A percentile compares a stretch with the other conserved stretches of the same genome.
Conservation (phyloP, 2,113 vertebrate genomes). For the Oryctolagus cuniculus region DNA sequence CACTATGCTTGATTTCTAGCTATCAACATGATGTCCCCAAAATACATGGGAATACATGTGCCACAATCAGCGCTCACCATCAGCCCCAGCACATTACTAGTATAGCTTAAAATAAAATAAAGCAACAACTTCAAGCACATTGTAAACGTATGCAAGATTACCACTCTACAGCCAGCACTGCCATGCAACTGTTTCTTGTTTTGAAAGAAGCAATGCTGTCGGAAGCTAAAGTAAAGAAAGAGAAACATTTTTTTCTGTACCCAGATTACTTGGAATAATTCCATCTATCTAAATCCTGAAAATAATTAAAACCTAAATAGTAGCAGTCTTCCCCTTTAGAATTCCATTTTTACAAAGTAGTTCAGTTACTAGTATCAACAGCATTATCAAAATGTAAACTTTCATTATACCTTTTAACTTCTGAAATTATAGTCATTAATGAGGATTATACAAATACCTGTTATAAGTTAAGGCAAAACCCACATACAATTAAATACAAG, state of each 20-base stretch:
- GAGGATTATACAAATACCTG: slow-evolving; percentile 64
- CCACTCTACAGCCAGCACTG: not conserved
- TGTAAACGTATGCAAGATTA: slow-evolving; percentile 16
- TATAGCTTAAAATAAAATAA: slow-evolving; percentile 17
- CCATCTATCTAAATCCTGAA: slow-evolving; percentile 21
- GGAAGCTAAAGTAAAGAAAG: slow-evolving; percentile 25
- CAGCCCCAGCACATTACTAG: not conserved
- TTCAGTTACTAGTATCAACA: slow-evolving; percentile 56
- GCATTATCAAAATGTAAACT: slow-evolving; percentile 62
- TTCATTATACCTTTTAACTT: slow-evolving; percentile 70
- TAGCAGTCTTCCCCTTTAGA: slow-evolving; percentile 44
- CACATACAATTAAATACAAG: slow-evolving; percentile 69
- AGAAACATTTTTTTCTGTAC: slow-evolving; percentile 23
- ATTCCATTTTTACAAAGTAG: slow-evolving; percentile 52
- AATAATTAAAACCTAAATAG: slow-evolving; percentile 56
- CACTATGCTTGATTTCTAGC: not conserved
- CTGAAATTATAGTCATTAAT: slow-evolving; percentile 71
- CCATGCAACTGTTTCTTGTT: slow-evolving; percentile 12
- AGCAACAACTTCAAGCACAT: not conserved
- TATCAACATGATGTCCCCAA: not conserved
- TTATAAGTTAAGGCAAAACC: slow-evolving; percentile 65
- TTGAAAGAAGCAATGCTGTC: slow-evolving; percentile 18
- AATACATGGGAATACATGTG: not conserved
- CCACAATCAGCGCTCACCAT: not conserved
- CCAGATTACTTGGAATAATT: slow-evolving; percentile 45